These are phyloP conservation scores for Hydropsyche tenuis DNA, from an alignment of 1,140 invertebrate genomes.

Conservation along the genomic window DNA sequence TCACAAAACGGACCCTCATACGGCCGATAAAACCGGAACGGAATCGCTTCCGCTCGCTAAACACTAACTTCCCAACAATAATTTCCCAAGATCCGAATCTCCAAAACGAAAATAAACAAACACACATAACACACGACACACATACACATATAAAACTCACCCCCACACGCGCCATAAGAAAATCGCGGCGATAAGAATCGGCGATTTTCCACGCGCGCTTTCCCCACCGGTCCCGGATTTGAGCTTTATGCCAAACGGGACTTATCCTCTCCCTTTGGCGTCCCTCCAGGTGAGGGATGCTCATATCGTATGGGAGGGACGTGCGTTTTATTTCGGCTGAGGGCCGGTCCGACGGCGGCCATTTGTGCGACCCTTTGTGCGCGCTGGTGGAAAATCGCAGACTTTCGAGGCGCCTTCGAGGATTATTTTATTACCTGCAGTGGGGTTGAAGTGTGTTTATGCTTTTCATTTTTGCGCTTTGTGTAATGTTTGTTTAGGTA, in stretches of 20 bases:
- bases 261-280: no score
- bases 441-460: no score
- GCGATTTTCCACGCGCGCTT: constrained; percentile 9
- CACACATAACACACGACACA: neutral
- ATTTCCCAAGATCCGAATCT: no score
- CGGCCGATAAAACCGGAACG: neutral
- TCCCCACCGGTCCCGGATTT: no score
- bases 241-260: no score
- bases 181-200: constrained; percentile 31
- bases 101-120: neutral
- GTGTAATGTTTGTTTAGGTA: no score
- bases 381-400: constrained; percentile 27
- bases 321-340: constrained; percentile 28
- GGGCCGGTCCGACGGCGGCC: neutral
- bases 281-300: no score
- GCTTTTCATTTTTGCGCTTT: no score
- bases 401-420: constrained; percentile 8
- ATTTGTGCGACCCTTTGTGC: constrained; percentile 36
- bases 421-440: constrained; percentile 33
- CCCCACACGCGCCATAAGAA: no score
- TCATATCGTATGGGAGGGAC: neutral
- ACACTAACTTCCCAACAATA: neutral
- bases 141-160: constrained; percentile 7
- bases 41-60: no score
- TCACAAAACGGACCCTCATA: neutral